Evolutionary conservation across 2,888 invertebrate species (phyloP).

Genomic region (Muschampia plurimacula): DNA sequence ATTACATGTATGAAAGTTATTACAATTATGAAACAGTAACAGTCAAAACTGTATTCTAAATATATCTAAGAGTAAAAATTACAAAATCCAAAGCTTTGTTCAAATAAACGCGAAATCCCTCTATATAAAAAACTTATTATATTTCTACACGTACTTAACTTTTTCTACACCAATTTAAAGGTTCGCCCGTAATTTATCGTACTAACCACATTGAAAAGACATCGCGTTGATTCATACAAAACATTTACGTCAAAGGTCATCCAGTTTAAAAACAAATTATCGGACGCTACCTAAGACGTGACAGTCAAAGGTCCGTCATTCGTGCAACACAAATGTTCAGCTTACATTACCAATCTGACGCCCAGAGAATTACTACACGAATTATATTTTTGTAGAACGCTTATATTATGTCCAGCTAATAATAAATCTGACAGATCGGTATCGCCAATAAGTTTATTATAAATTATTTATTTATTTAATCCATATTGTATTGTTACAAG

Average conservation of each 20-base stretch:
- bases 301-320: background rate
- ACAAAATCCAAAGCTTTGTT: constrained; percentile 8
- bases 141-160: background rate
- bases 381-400: too few relatives aligned
- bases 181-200: background rate
- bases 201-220: background rate
- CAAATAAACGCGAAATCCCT: constrained; percentile 9
- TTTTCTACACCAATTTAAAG: too few relatives aligned
- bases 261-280: constrained; percentile 6
- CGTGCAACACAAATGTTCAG: background rate
- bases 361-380: too few relatives aligned
- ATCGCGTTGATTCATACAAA: background rate
- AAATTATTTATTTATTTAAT: too few relatives aligned
- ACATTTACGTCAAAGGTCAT: background rate
- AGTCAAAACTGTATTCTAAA: constrained; percentile 15
- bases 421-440: too few relatives aligned
- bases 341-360: background rate
- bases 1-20: constrained; percentile 5
- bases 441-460: too few relatives aligned
- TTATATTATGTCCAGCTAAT: too few relatives aligned
- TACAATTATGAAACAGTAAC: constrained; percentile 1
- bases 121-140: background rate
- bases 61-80: constrained; percentile 2
- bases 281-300: constrained; percentile 1
- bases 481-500: too few relatives aligned